Percentiles rank a stretch among this genome's conserved stretches.
Evolutionary conservation across 2,797 vertebrate genomes (phyloP).

Genomic region (Squalus acanthias): DNA sequence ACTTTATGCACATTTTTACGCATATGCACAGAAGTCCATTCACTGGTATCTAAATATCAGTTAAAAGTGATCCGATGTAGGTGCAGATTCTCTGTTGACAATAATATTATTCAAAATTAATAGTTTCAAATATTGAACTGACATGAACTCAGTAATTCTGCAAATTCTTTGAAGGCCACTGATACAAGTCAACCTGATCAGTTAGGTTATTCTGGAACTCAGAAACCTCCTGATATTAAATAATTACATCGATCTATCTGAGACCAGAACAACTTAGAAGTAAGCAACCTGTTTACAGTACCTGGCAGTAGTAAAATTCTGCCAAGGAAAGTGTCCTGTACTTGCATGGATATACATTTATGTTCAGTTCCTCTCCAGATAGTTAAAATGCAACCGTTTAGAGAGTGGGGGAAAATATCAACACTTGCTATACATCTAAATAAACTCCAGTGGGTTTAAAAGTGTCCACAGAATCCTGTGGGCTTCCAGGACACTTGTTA

Average conservation of each 20-base stretch:
- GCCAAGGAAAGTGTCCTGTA: no score
- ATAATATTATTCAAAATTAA: neutral
- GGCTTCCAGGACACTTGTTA: neutral
- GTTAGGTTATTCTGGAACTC: no score
- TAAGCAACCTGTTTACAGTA: no score
- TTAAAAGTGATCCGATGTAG: neutral
- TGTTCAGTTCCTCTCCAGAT: no score
- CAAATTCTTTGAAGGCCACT: neutral
- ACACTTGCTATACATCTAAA: no score
- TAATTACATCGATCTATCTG: no score
- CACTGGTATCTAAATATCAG: neutral
- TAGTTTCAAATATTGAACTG: neutral
- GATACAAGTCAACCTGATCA: neutral
- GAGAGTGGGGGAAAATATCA: no score
- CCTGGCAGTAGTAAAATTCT: no score
- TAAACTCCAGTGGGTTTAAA: neutral
- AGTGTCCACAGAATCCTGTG: neutral
- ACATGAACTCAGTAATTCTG: neutral
- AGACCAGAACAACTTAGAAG: no score
- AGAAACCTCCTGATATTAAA: no score
- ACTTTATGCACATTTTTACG: neutral
- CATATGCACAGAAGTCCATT: neutral
- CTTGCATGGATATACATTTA: no score
- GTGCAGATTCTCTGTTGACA: neutral
- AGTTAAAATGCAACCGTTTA: no score